Evolutionary conservation across 2,113 vertebrate species (phyloP).

Genomic region (Brienomyrus longianalis): DNA sequence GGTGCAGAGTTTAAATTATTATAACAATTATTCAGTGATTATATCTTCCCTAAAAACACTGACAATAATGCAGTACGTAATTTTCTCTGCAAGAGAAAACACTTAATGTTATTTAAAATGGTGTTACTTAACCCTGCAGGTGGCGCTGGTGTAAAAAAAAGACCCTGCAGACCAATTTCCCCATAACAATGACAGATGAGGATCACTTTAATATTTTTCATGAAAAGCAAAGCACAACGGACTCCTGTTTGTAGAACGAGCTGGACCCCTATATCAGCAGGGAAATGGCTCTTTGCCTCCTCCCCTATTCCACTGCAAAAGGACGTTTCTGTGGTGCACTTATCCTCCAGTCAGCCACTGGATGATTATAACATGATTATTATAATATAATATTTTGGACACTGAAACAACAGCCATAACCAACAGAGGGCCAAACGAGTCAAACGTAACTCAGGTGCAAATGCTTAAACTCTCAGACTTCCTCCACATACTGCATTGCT

Average conservation of each 20-base stretch:
- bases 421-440: neutral
- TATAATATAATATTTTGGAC: neutral
- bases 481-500: neutral
- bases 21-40: neutral
- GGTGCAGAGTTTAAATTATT: neutral
- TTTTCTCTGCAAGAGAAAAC: neutral
- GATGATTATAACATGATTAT: neutral
- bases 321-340: neutral
- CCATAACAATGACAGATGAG: neutral
- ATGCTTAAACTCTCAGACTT: neutral
- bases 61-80: neutral
- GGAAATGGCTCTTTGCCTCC: neutral
- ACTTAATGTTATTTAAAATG: neutral
- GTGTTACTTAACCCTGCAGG: neutral
- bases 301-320: neutral
- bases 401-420: neutral
- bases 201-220: neutral
- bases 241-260: neutral
- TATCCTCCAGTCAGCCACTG: neutral
- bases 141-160: neutral
- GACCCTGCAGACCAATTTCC: neutral
- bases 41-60: neutral
- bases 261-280: neutral
- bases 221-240: neutral
- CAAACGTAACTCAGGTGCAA: neutral